Conservation (phyloP, 2,113 vertebrate genomes). For the Istiophorus platypterus region DNA sequence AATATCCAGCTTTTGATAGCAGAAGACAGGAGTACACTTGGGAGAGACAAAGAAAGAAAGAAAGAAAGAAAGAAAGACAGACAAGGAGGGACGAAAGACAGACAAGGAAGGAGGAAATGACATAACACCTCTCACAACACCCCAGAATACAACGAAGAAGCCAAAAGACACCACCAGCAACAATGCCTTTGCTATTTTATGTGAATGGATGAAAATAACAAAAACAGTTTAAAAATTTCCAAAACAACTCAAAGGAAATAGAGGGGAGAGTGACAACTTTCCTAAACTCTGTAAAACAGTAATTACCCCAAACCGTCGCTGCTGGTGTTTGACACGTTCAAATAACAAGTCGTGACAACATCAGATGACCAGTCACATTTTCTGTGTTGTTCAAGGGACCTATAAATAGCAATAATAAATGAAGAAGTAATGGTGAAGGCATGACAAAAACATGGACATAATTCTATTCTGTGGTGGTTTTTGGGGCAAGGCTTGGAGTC, state of each 20-base stretch:
- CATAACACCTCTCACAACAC: slow-evolving; percentile 67
- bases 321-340: slow-evolving; percentile 64
- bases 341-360: slow-evolving; percentile 65
- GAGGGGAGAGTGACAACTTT: slow-evolving; percentile 42
- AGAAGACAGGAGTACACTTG: background rate
- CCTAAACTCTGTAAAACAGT: slow-evolving; percentile 67
- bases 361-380: slow-evolving; percentile 70
- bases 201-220: slow-evolving; percentile 40
- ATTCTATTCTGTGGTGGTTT: slow-evolving; percentile 72
- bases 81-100: no score
- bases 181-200: slow-evolving; percentile 39
- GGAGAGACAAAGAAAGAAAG: background rate
- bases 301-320: slow-evolving; percentile 65
- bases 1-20: background rate
- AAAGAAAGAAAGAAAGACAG: background rate
- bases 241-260: slow-evolving; percentile 51
- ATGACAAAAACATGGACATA: slow-evolving; percentile 74
- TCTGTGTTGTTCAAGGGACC: slow-evolving; percentile 59
- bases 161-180: slow-evolving; percentile 9
- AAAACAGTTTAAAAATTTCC: slow-evolving; percentile 27
- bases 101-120: slow-evolving; percentile 27
- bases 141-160: slow-evolving; percentile 31
- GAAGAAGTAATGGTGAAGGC: slow-evolving; percentile 51
- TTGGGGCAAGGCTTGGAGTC: slow-evolving; percentile 55
- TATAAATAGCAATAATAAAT: slow-evolving; percentile 76